phyloP scores from a whole-genome alignment of 2,797 vertebrate genomes.

The Hoplostethus atlanticus region DNA sequence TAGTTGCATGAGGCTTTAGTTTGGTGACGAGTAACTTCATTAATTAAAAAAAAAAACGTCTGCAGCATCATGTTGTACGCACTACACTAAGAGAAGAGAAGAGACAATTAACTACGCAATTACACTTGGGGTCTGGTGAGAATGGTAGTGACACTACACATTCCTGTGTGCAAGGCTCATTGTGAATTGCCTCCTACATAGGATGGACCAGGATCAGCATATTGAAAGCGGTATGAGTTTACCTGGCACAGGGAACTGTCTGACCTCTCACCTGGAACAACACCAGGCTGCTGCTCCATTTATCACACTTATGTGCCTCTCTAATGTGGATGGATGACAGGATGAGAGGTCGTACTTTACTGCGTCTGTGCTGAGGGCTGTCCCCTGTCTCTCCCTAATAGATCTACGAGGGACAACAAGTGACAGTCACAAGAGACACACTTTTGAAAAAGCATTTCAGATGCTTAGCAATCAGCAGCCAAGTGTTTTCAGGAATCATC shows the following conservation, averaged over 20 bases:
- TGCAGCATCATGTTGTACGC: not conserved
- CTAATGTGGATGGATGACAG: not conserved
- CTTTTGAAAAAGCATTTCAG: constrained; percentile 13
- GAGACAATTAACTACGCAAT: no score
- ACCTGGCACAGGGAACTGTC: constrained; percentile 16
- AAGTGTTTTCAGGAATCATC: not conserved
- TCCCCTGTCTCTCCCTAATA: constrained; percentile 33
- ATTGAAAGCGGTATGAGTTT: constrained; percentile 16
- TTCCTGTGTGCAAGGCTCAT: not conserved
- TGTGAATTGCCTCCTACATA: constrained; percentile 4
- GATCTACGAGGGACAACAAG: constrained; percentile 41
- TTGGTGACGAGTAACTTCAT: not conserved
- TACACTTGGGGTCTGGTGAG: not conserved
- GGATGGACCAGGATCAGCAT: no score
- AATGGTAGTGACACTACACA: not conserved
- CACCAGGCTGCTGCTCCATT: not conserved
- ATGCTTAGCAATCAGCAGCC: constrained; percentile 12
- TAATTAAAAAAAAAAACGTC: not conserved
- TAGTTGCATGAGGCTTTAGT: not conserved
- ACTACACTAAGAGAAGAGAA: no score
- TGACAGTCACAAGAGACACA: not conserved
- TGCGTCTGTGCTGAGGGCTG: constrained; percentile 16
- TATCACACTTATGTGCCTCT: not conserved
- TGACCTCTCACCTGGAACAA: not conserved
- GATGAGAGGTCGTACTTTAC: constrained; percentile 14